phyloP scores from a whole-genome alignment of 2,797 vertebrate species.

The Enteromius argenteus region DNA sequence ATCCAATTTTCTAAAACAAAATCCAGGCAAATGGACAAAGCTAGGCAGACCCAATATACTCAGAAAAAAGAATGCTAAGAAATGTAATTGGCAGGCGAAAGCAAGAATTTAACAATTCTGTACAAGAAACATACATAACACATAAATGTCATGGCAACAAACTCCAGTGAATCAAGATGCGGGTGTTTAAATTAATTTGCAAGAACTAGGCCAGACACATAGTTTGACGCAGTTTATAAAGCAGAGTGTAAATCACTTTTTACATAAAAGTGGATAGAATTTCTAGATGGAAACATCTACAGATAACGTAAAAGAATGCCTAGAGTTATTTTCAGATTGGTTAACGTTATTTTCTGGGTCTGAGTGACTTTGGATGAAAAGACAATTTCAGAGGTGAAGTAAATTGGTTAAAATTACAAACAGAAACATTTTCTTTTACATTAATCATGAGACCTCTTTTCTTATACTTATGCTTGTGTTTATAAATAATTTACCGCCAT shows the following conservation, averaged over 20 bases:
- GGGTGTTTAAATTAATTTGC: not conserved
- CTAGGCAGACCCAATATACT: constrained; percentile 2
- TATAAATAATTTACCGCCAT: constrained; percentile 63
- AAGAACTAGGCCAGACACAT: not conserved
- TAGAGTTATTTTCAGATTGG: not conserved
- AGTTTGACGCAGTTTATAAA: not conserved
- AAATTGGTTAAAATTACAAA: not conserved
- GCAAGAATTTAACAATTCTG: not conserved
- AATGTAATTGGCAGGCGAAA: not conserved
- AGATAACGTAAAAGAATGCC: not conserved
- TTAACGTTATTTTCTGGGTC: not conserved
- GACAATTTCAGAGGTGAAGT: not conserved
- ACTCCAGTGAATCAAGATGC: not conserved
- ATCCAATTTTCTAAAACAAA: constrained; percentile 38
- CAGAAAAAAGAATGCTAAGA: not conserved
- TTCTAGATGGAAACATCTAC: not conserved
- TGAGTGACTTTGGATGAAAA: not conserved
- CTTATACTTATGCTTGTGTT: constrained; percentile 24
- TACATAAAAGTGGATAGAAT: not conserved
- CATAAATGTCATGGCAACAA: not conserved
- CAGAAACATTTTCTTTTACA: not conserved
- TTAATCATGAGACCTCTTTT: constrained; percentile 8
- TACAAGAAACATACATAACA: constrained; percentile 3
- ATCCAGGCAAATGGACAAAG: not conserved
- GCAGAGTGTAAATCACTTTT: not conserved